These are phyloP conservation scores for Holcopasites calliopsidis DNA, from an alignment of 1,140 invertebrate genomes.

Conservation along the genomic window DNA sequence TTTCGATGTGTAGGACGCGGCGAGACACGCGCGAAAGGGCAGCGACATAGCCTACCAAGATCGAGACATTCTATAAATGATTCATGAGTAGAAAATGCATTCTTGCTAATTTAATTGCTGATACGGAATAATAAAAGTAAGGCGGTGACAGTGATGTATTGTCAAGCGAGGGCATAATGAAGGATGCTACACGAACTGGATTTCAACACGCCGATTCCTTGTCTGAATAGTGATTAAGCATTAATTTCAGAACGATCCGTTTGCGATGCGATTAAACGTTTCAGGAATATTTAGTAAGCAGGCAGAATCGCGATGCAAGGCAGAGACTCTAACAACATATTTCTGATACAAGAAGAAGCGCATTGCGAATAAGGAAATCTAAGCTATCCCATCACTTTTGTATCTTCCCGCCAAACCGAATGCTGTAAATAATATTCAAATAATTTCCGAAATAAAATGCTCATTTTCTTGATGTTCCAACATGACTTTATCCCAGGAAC, in stretches of 20 bases:
- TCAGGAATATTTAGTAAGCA: neutral
- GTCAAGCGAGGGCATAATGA: neutral
- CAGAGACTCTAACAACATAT: no score
- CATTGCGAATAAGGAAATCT: no score
- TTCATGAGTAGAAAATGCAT: constrained; percentile 57
- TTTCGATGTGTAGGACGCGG: constrained; percentile 42
- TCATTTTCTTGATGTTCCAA: no score
- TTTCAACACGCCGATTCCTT: neutral
- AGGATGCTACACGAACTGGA: neutral
- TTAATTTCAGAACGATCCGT: neutral
- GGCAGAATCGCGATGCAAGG: no score
- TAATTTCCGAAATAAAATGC: no score
- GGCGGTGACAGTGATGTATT: neutral
- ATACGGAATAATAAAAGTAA: neutral
- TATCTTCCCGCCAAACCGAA: no score
- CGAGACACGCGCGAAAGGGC: constrained; percentile 30
- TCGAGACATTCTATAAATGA: constrained; percentile 51
- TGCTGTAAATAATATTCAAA: no score
- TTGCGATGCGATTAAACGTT: no score
- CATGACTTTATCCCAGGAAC: no score
- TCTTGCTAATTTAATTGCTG: constrained; percentile 29
- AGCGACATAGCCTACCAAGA: constrained; percentile 36
- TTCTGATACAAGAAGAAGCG: no score
- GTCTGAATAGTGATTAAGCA: no score
- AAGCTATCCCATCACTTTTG: no score